phyloP scores from a whole-genome alignment of 35 echinoderm and acorn worm species.

The Heliocidaris tuberculata region DNA sequence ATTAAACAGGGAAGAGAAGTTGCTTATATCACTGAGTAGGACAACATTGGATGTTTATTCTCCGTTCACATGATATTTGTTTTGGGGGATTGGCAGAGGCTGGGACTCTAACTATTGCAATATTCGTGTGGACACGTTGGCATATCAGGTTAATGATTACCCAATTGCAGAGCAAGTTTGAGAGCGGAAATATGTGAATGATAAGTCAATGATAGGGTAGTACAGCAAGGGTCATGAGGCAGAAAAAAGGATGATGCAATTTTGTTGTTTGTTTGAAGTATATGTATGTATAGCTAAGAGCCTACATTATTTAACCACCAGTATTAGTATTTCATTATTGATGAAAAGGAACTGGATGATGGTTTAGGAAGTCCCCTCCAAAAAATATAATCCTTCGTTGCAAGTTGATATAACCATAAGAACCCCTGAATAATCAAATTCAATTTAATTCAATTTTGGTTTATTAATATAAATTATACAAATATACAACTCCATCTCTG shows the following conservation, averaged over 20 bases:
- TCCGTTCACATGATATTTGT: neutral
- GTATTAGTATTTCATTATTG: neutral
- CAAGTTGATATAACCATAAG: too few species aligned
- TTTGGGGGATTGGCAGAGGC: constrained; percentile 31
- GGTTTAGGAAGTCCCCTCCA: neutral
- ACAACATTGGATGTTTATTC: neutral
- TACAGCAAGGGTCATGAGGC: neutral
- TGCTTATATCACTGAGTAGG: neutral
- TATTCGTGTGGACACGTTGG: neutral
- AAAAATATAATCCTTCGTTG: too few species aligned
- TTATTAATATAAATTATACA: too few species aligned
- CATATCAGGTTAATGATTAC: neutral
- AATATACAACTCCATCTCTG: too few species aligned
- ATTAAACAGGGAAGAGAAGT: constrained; percentile 7
- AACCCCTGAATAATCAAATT: too few species aligned
- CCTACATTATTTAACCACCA: neutral
- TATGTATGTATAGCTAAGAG: too few species aligned
- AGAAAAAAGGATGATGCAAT: neutral
- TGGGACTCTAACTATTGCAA: neutral
- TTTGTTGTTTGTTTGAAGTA: too few species aligned
- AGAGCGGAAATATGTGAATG: neutral
- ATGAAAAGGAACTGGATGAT: neutral
- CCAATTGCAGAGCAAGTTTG: neutral
- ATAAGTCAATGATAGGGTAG: neutral
- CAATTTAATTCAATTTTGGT: too few species aligned